These are phyloP conservation scores for Perognathus longimembris DNA, from an alignment of 2,113 vertebrate genomes.

Conservation along the genomic window DNA sequence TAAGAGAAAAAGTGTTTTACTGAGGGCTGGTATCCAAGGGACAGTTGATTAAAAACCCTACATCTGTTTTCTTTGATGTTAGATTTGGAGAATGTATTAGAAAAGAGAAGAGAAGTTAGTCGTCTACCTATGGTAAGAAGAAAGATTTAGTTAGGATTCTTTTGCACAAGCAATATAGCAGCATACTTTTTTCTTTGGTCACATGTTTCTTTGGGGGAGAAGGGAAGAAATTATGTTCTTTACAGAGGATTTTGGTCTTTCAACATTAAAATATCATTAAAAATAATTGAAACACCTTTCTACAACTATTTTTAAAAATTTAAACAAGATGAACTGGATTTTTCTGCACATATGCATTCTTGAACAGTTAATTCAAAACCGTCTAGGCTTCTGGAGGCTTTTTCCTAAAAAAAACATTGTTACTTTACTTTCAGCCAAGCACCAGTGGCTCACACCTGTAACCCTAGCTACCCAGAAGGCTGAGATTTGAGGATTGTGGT, in stretches of 20 bases:
- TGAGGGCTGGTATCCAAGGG: background rate
- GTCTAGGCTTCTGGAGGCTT: background rate
- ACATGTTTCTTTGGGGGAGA: background rate
- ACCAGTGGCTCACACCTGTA: no score
- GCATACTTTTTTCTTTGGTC: background rate
- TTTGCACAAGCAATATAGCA: background rate
- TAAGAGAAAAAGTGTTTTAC: background rate
- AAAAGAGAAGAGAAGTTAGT: background rate
- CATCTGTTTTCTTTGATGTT: background rate
- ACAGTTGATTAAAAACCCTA: background rate
- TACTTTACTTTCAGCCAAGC: background rate
- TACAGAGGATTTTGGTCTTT: background rate
- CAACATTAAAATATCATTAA: background rate
- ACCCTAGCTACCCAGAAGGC: no score
- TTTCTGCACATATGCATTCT: background rate
- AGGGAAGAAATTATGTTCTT: background rate
- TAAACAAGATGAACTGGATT: background rate
- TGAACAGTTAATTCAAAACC: background rate
- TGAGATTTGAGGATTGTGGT: no score
- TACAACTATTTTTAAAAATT: no score
- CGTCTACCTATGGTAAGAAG: background rate
- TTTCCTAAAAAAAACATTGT: background rate
- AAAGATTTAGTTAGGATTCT: background rate
- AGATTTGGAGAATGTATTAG: background rate
- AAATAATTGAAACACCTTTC: background rate